phyloP scores from a whole-genome alignment of 2,888 invertebrate genomes.

The Torymus texanus region DNA sequence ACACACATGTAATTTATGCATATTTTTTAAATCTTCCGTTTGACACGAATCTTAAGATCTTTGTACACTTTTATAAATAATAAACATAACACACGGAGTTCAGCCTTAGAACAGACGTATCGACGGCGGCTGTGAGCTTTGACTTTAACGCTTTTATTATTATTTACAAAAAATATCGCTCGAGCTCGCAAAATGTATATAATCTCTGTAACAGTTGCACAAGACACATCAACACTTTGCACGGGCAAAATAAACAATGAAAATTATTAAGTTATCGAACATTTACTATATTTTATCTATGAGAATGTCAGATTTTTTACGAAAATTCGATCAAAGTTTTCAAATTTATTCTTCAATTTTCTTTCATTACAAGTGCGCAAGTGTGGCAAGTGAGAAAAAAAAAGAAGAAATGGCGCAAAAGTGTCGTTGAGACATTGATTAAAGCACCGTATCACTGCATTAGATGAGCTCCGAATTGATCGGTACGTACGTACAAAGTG shows the following conservation, averaged over 20 bases:
- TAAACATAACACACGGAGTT: conserved; percentile 56
- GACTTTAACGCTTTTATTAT: conserved; percentile 22
- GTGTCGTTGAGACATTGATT: neutral
- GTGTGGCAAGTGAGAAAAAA: neutral
- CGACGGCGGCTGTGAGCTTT: conserved; percentile 31
- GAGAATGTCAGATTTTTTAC: no score
- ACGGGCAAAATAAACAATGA: neutral
- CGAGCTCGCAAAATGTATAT: conserved; percentile 16
- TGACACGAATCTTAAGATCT: conserved; percentile 34
- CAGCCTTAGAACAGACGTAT: conserved; percentile 54
- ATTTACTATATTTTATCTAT: no score
- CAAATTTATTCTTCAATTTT: no score
- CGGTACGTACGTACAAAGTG: conserved; percentile 29
- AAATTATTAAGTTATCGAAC: neutral
- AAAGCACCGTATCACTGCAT: conserved; percentile 14
- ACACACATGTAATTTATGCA: conserved; percentile 51
- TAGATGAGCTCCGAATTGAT: conserved; percentile 22
- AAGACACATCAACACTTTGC: conserved; percentile 29
- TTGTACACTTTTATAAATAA: conserved; percentile 58
- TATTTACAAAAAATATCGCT: conserved; percentile 1
- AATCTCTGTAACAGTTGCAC: conserved; percentile 6
- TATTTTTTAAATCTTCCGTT: conserved; percentile 41
- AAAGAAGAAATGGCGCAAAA: neutral
- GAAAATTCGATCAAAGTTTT: no score
- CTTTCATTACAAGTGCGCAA: no score